Evolutionary conservation across 2,888 invertebrate genomes (phyloP), one percentile per base, ranked within the genome.

Genomic region (Drosophila eohydei): DNA sequence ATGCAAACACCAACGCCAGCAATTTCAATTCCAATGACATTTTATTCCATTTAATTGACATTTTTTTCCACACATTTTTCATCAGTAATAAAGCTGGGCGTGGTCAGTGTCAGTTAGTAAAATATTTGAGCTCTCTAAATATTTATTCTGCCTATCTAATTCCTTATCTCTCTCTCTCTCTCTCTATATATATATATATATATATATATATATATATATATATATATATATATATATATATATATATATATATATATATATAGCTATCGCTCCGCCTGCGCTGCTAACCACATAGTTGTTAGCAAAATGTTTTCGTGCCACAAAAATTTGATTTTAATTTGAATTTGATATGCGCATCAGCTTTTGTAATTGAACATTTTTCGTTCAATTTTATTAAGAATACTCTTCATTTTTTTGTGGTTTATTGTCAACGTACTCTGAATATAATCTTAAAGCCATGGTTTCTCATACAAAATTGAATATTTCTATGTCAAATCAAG

Each of bases 291-390:
- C 28, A 52, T n/a, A 9, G 26, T 14, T 41, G 64, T 50, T 62
- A 70, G 68, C 56, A 54, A 80, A 74, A 66, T 71, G 52, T 69
- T 61, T 67, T 48, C 34, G 58, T 65, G 32, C 59, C 58, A 62
- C 71, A 78, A 72, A 72, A 78, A 79, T 82, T 74, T 80, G 67
- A 78, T 80, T 85, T 80, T 64, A 78, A 80, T 83, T 78, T 71
- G 60, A 75, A 82, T 66, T 80, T 71, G 61, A 21, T 71, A 59
- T 59, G 55, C 50, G 48, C 61, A 71, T 40, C 21, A 16, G 46
- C 52, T 51, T 65, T 71, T 61, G 67, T 59, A 74, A 75, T 57
- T 40, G 28, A 58, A 74, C 46, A 66, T 74, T 62, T 59, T 51
- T 57, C 58, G 28, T 63, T 30, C 44, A 11, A 34, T 57, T 48